These are phyloP conservation scores for Stenoptilia bipunctidactyla DNA, from an alignment of 2,888 invertebrate species.

Conservation along the genomic window DNA sequence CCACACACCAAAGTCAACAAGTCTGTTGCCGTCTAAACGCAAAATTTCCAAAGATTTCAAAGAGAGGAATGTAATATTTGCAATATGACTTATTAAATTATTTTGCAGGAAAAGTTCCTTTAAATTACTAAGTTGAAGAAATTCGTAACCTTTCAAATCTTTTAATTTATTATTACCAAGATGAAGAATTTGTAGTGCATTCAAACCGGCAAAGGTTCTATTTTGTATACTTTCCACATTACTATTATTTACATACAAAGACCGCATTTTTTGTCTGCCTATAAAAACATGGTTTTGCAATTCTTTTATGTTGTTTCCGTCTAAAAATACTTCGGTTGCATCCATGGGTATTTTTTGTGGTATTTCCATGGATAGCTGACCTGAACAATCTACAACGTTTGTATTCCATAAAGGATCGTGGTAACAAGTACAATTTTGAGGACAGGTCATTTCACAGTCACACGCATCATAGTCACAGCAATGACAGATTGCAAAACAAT, in stretches of 20 bases:
- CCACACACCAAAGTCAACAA: slow-evolving; percentile 86
- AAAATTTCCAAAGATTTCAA: slow-evolving; percentile 84
- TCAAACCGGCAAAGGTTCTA: slow-evolving; percentile 89
- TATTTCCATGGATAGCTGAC: slow-evolving; percentile 81
- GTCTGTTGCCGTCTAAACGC: slow-evolving; percentile 86
- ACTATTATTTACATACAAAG: slow-evolving; percentile 88
- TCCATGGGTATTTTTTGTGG: slow-evolving; percentile 93
- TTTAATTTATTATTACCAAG: slow-evolving; percentile 87
- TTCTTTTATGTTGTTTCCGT: slow-evolving; percentile 89
- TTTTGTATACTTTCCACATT: slow-evolving; percentile 88
- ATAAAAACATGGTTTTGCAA: slow-evolving; percentile 90
- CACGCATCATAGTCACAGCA: slow-evolving; percentile 97
- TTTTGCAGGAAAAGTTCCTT: slow-evolving; percentile 89
- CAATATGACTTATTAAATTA: slow-evolving; percentile 83
- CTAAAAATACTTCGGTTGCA: slow-evolving; percentile 92
- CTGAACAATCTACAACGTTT: slow-evolving; percentile 92
- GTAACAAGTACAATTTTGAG: slow-evolving; percentile 93
- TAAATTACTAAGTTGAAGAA: slow-evolving; percentile 83
- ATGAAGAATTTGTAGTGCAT: slow-evolving; percentile 83
- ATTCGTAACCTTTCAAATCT: slow-evolving; percentile 86
- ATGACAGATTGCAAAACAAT: slow-evolving; percentile 94
- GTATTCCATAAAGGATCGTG: slow-evolving; percentile 95
- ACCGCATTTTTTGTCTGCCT: slow-evolving; percentile 89
- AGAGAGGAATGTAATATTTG: slow-evolving; percentile 83
- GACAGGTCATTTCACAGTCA: slow-evolving; percentile 97